Evolutionary conservation across 1,140 invertebrate species (phyloP).

Genomic region (Dryas iulia): DNA sequence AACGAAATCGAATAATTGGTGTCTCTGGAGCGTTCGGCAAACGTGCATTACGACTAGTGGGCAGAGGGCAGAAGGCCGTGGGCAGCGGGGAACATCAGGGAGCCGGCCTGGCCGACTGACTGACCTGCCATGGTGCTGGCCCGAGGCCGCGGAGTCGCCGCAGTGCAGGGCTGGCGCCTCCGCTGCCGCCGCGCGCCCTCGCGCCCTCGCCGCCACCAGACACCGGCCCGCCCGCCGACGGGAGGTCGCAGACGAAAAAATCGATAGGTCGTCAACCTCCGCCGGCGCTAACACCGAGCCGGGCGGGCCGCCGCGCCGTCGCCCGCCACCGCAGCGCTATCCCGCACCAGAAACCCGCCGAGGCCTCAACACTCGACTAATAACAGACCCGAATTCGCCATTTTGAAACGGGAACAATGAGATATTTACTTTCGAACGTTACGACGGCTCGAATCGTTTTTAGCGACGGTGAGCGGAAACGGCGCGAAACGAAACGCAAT

Average conservation of each 20-base stretch:
- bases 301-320: conserved; percentile 57
- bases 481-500: conserved; percentile 46
- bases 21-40: conserved; percentile 2
- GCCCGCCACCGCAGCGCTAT: conserved; percentile 47
- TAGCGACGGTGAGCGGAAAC: conserved; percentile 48
- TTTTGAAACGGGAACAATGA: conserved; percentile 81
- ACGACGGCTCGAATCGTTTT: conserved; percentile 49
- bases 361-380: conserved; percentile 53
- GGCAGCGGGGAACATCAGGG: conserved; percentile 3
- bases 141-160: conserved; percentile 40
- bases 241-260: conserved; percentile 80
- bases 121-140: conserved; percentile 57
- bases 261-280: conserved; percentile 76
- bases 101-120: conserved; percentile 65
- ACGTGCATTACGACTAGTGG: conserved; percentile 7
- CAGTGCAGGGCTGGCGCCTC: conserved; percentile 36
- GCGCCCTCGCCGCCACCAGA: conserved; percentile 46
- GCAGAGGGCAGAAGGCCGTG: neutral
- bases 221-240: conserved; percentile 69
- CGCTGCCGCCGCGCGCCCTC: conserved; percentile 31
- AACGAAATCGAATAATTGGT: neutral
- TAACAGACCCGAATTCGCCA: conserved; percentile 74
- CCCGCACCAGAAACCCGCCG: conserved; percentile 53
- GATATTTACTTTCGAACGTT: conserved; percentile 77
- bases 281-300: conserved; percentile 55